Percentiles rank a stretch among this genome's conserved stretches.
Conservation (phyloP, 2,888 invertebrate genomes). For the Iphiclides podalirius region DNA sequence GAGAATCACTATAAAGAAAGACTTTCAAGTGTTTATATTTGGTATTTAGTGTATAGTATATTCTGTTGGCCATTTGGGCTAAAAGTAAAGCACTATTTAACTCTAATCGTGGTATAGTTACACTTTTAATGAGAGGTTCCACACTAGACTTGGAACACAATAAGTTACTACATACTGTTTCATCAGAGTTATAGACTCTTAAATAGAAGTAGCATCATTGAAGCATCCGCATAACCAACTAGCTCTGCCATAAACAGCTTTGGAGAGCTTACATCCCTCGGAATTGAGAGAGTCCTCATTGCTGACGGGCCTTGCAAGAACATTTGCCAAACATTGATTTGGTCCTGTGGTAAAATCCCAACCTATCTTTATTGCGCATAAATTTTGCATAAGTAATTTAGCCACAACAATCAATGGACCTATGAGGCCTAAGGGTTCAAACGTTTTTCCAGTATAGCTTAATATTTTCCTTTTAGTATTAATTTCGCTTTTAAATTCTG, state of each 20-base stretch:
- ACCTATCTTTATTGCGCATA: conserved; percentile 20
- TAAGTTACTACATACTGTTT: conserved; percentile 10
- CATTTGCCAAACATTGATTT: conserved; percentile 12
- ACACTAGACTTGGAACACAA: conserved; percentile 25
- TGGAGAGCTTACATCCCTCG: neutral
- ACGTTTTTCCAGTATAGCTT: conserved; percentile 18
- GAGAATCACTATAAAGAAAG: neutral
- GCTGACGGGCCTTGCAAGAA: conserved; percentile 1
- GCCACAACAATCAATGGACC: conserved; percentile 26
- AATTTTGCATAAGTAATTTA: conserved; percentile 26
- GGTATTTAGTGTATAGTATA: neutral
- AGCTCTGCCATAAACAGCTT: conserved; percentile 7
- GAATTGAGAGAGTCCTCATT: conserved; percentile 2
- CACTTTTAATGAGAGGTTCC: conserved; percentile 18
- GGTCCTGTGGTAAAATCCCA: conserved; percentile 22
- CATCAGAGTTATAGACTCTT: conserved; percentile 14
- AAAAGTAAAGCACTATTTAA: conserved; percentile 15
- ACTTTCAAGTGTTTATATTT: neutral
- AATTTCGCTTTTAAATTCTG: neutral
- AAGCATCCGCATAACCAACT: conserved; percentile 26
- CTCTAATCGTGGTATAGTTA: conserved; percentile 21
- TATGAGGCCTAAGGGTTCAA: conserved; percentile 28
- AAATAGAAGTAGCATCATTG: conserved; percentile 25
- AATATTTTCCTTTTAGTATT: conserved; percentile 27
- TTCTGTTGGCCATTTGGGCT: conserved; percentile 7